Base-by-base conservation (phyloP, 2,797 vertebrate species). In the Mormyrops attenuatus region DNA sequence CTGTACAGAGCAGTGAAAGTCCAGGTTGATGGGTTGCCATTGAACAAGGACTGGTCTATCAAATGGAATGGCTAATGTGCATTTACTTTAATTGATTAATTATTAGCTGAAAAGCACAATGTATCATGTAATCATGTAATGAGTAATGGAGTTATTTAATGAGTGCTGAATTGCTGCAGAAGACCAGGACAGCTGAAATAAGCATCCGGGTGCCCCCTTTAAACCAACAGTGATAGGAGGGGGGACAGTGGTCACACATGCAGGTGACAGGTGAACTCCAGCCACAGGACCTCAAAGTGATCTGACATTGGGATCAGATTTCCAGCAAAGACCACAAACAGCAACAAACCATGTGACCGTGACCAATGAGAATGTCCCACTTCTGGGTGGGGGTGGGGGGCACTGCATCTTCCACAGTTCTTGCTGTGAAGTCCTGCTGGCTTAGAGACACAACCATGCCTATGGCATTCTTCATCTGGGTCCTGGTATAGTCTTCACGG, bases 1-100 rank as follows among this genome's bases (percentile, higher is more conserved):
- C 98, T 98, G 96, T 97, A 99, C 97, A 98, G 94, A 97, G 95
- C 4, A 69, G 60, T 26, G 60, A 26, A 66, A 30, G 9, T 69
- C 13, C 30, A 96, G 96, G 96, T 95, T 96, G 97, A 94, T 96
- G 95, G 94, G 95, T n/a, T 94, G 90, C 92, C 94, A 96, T 95
- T 95, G 95, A 96, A 93, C 95, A 95, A 96, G 95, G 95, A 95
- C 96, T 94, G 77, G 41, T 55, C 89, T 57, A 38, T 55, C 49
- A 88, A n/a, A 52, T 2, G 52, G 50, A 88, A 55, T 50, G 3
- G 8, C 88, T 88, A 60, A 50, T 26, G 50, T 55, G 11, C 3
- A 87, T 9, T 30, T 87, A 17, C 52, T 41, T 20, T 41, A 34
- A 77, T 41, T 7, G 11, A 77, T 41, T 60, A 5, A 60, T 60